These are phyloP conservation scores for Taenaris catops DNA, from an alignment of 2,888 invertebrate species.

Conservation along the genomic window DNA sequence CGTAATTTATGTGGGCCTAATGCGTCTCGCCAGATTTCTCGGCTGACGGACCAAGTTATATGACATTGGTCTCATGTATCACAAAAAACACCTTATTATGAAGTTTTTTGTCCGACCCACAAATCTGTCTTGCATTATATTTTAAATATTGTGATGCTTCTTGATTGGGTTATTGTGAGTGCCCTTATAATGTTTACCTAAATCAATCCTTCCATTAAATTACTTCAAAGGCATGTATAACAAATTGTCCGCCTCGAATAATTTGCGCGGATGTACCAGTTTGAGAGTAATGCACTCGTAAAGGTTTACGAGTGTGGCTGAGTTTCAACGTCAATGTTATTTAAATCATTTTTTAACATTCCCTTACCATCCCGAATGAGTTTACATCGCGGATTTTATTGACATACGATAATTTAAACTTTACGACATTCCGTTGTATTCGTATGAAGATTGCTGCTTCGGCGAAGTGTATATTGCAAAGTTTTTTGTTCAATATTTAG, in stretches of 20 bases:
- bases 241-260: constrained; percentile 25
- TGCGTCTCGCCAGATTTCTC: constrained; percentile 62
- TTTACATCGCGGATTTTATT: constrained; percentile 46
- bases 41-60: constrained; percentile 50
- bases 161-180: constrained; percentile 26
- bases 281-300: constrained; percentile 75
- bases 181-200: constrained; percentile 21
- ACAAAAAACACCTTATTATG: constrained; percentile 41
- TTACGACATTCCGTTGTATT: constrained; percentile 45
- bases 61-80: constrained; percentile 57
- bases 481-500: constrained; percentile 19
- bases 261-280: constrained; percentile 55
- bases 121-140: constrained; percentile 23
- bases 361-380: constrained; percentile 33
- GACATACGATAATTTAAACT: constrained; percentile 47
- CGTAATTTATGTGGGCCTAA: constrained; percentile 72
- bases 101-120: constrained; percentile 33
- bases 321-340: constrained; percentile 53
- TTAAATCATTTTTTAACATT: constrained; percentile 61
- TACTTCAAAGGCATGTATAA: constrained; percentile 16
- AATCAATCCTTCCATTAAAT: constrained; percentile 21
- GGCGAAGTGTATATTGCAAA: constrained; percentile 6
- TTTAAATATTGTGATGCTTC: constrained; percentile 21
- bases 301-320: constrained; percentile 67
- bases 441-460: constrained; percentile 29